A percentile compares a stretch with the other conserved stretches of the same genome.
Conservation (phyloP, 2,888 invertebrate genomes). For the Dolichopus griseipennis region DNA sequence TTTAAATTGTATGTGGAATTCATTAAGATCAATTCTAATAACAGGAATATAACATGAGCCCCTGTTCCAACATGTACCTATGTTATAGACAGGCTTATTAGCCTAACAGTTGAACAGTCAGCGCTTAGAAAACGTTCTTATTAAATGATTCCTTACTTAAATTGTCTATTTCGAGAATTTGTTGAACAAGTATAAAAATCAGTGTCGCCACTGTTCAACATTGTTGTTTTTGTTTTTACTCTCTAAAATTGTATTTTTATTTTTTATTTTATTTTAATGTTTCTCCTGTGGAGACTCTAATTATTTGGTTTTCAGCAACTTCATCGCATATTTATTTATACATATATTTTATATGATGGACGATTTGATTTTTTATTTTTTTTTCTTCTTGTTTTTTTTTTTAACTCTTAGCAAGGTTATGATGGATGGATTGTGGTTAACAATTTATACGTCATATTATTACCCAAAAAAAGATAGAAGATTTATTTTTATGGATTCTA, state of each 20-base stretch:
- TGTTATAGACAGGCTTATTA: too few relatives aligned
- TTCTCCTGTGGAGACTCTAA: conserved; percentile 1
- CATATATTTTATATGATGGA: not conserved
- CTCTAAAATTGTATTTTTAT: not conserved
- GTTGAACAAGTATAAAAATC: too few relatives aligned
- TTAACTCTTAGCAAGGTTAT: not conserved
- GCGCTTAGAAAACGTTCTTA: too few relatives aligned
- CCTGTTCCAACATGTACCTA: too few relatives aligned
- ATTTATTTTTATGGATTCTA: too few relatives aligned
- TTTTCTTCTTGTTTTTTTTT: not conserved
- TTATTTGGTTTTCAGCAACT: conserved; percentile 6
- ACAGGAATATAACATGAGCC: too few relatives aligned
- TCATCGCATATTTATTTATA: not conserved
- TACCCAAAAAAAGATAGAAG: too few relatives aligned
- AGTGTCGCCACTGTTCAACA: not conserved
- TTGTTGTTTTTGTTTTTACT: not conserved
- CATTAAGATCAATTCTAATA: too few relatives aligned
- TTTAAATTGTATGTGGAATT: too few relatives aligned
- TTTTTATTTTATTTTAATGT: not conserved
- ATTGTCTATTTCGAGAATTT: too few relatives aligned
- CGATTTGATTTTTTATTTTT: not conserved
- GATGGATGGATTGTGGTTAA: conserved; percentile 1
- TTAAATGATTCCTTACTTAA: too few relatives aligned
- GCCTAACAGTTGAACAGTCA: too few relatives aligned
- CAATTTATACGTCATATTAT: not conserved